A percentile compares a stretch with the other conserved stretches of the same genome.
Evolutionary conservation across 2,888 invertebrate species (phyloP).

Genomic region (Gnatocerus cornutus): DNA sequence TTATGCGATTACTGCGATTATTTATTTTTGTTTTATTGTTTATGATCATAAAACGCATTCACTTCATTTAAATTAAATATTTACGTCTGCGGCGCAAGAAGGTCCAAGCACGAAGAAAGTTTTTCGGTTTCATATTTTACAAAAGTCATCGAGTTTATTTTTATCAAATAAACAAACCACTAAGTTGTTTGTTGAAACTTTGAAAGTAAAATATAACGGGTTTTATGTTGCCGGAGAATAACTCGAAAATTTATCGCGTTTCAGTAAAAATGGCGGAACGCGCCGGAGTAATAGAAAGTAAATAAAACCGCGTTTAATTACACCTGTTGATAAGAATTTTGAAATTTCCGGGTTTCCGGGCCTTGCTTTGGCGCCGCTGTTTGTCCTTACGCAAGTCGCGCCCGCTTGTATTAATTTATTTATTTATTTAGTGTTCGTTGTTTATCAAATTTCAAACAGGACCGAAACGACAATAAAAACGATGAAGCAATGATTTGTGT

Average conservation of each 20-base stretch:
- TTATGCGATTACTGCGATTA: not conserved
- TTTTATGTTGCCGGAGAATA: constrained; percentile 9
- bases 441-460: constrained; percentile 36
- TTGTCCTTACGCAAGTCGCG: constrained; percentile 17
- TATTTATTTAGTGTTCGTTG: constrained; percentile 32
- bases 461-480: constrained; percentile 28
- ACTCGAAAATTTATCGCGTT: constrained; percentile 12
- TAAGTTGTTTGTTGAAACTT: constrained; percentile 12
- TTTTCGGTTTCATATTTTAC: constrained; percentile 7
- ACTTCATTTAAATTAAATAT: constrained; percentile 17
- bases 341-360: not conserved
- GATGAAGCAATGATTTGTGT: constrained; percentile 35
- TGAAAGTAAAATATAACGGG: constrained; percentile 8
- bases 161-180: constrained; percentile 19
- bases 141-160: constrained; percentile 13
- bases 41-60: not conserved
- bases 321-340: not conserved
- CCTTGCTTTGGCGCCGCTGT: constrained; percentile 1
- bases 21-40: constrained; percentile 1
- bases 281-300: not conserved
- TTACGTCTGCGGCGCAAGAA: constrained; percentile 11
- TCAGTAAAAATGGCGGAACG: not conserved
- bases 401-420: constrained; percentile 15
- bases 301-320: not conserved
- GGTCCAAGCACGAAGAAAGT: not conserved